Evolutionary conservation across 2,888 invertebrate species (phyloP).

Genomic region (Chloroclysta siterata): DNA sequence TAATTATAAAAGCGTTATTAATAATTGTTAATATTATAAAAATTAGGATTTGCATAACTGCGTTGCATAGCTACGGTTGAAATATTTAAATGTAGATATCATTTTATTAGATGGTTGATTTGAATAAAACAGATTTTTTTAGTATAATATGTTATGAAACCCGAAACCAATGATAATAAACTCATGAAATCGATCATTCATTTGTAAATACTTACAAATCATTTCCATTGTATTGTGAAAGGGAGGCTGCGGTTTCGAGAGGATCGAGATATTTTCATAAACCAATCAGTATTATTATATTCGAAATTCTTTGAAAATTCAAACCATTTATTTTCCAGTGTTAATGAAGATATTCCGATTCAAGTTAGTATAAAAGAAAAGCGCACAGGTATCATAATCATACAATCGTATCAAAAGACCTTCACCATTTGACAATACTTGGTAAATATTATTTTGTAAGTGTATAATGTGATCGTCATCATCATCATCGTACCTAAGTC

Average conservation of each 20-base stretch:
- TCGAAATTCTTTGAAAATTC: constrained; percentile 45
- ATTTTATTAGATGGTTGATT: constrained; percentile 14
- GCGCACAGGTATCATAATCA: constrained; percentile 77
- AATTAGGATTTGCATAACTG: constrained; percentile 22
- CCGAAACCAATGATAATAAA: constrained; percentile 55
- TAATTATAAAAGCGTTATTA: constrained; percentile 8
- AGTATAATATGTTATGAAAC: constrained; percentile 36
- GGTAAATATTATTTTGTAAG: constrained; percentile 82
- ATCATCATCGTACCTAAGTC: constrained; percentile 67
- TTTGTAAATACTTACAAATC: constrained; percentile 66
- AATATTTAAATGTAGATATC: constrained; percentile 21
- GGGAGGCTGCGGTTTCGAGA: constrained; percentile 41
- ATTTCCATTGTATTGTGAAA: constrained; percentile 45
- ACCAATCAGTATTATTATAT: constrained; percentile 70
- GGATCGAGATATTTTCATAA: constrained; percentile 70
- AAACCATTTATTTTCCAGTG: constrained; percentile 34
- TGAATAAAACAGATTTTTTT: constrained; percentile 11
- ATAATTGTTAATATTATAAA: constrained; percentile 4
- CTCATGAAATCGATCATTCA: constrained; percentile 57
- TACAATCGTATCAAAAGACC: constrained; percentile 58
- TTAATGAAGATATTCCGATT: constrained; percentile 71
- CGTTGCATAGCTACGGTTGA: constrained; percentile 24
- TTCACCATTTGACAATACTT: constrained; percentile 84
- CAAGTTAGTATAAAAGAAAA: constrained; percentile 68
- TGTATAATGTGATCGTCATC: constrained; percentile 77